Evolutionary conservation across 53 echinoderm and acorn worm species (phyloP).

Genomic region (Astropecten irregularis): DNA sequence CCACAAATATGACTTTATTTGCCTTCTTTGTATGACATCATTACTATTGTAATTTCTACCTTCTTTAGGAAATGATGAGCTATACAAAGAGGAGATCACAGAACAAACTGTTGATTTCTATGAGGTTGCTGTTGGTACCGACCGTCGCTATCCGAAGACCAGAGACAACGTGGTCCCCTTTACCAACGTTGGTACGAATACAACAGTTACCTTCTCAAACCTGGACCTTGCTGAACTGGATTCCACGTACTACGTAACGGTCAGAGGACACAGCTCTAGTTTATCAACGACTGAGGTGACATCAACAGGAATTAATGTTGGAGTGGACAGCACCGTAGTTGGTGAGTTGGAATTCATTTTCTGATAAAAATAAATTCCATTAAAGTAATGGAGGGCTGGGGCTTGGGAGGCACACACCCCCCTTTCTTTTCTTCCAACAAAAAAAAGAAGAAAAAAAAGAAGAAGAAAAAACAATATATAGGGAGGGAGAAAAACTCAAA

Average conservation of each 20-base stretch:
- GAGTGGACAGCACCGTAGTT: slow-evolving; percentile 26
- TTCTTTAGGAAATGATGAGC: slow-evolving; percentile 36
- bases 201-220: slow-evolving; percentile 44
- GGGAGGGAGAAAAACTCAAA: too few species aligned
- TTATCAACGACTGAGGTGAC: slow-evolving; percentile 60
- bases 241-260: slow-evolving; percentile 61
- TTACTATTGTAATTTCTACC: too few species aligned
- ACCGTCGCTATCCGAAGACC: slow-evolving; percentile 66
- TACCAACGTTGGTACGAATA: slow-evolving; percentile 53
- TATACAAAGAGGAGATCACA: neutral
- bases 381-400: too few species aligned
- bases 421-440: too few species aligned
- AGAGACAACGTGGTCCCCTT: slow-evolving; percentile 69
- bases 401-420: too few species aligned
- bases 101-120: slow-evolving; percentile 60
- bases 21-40: too few species aligned
- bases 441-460: too few species aligned
- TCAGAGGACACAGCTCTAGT: slow-evolving; percentile 55
- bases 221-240: slow-evolving; percentile 22
- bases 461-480: too few species aligned
- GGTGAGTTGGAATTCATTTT: too few species aligned
- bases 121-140: slow-evolving; percentile 60
- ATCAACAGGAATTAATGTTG: slow-evolving; percentile 58
- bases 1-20: too few species aligned
- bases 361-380: too few species aligned